A percentile compares a stretch with the other conserved stretches of the same genome.
Conservation (phyloP, 2,113 vertebrate genomes). For the Spermophilus dauricus region DNA sequence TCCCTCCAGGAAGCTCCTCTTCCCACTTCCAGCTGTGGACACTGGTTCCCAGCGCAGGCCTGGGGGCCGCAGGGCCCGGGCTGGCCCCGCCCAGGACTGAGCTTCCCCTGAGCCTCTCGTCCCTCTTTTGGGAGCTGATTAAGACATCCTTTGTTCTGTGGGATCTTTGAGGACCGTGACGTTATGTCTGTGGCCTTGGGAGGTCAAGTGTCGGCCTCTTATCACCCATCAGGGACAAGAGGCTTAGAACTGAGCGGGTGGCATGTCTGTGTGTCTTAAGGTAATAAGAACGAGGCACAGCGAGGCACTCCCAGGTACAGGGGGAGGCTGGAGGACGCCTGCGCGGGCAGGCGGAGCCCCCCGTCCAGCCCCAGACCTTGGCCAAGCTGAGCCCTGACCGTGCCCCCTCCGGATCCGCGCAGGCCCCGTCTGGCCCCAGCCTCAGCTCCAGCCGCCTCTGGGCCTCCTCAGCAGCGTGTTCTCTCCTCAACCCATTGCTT, state of each 20-base stretch:
- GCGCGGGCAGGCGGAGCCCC: too few relatives aligned
- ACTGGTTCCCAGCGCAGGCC: neutral
- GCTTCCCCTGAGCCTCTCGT: too few relatives aligned
- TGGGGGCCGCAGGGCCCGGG: neutral
- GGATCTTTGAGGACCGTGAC: neutral
- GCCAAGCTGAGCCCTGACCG: too few relatives aligned
- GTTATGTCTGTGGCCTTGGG: neutral
- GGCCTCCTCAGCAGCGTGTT: neutral
- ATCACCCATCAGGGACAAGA: neutral
- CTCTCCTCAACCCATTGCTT: rapidly evolving
- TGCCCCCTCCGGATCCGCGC: too few relatives aligned
- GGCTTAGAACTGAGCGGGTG: neutral
- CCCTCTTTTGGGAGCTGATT: neutral
- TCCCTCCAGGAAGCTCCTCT: neutral
- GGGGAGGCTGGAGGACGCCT: too few relatives aligned
- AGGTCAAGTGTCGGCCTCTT: neutral
- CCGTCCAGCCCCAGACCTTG: too few relatives aligned
- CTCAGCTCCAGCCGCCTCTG: too few relatives aligned
- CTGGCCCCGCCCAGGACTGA: neutral
- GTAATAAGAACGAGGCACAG: neutral
- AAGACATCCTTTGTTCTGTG: neutral
- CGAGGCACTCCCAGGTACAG: neutral
- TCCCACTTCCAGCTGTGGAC: neutral
- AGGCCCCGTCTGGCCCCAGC: too few relatives aligned
- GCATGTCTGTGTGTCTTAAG: neutral